Evolutionary conservation across 2,888 invertebrate genomes (phyloP).

Genomic region (Tanytarsus gracilentus): DNA sequence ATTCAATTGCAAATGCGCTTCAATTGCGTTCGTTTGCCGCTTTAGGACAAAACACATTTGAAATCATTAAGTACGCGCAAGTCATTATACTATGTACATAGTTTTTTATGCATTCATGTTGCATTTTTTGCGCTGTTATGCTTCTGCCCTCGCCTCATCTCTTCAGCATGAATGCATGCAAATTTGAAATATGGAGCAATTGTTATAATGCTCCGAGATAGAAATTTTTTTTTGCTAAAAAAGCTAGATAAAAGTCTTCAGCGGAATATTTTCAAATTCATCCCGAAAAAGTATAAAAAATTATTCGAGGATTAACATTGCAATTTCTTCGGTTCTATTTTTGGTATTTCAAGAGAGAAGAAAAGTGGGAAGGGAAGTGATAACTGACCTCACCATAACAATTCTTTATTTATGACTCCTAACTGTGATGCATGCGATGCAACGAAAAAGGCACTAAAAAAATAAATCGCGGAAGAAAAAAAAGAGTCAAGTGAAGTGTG

Average conservation of each 20-base stretch:
- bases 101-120: not conserved
- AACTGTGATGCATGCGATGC: no score
- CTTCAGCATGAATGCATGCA: slow-evolving; percentile 17
- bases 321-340: no score
- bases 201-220: slow-evolving; percentile 27
- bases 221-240: not conserved
- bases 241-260: not conserved
- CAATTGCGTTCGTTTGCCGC: slow-evolving; percentile 26
- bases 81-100: slow-evolving; percentile 14
- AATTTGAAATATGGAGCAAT: slow-evolving; percentile 29
- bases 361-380: no score
- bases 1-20: slow-evolving; percentile 25
- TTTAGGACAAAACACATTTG: slow-evolving; percentile 29
- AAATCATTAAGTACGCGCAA: slow-evolving; percentile 26
- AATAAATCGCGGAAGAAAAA: no score
- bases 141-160: not conserved
- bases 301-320: no score
- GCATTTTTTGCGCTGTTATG: not conserved
- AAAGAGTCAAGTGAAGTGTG: no score
- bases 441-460: no score
- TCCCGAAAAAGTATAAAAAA: no score
- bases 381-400: no score
- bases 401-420: no score
- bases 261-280: not conserved
- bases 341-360: no score